Evolutionary conservation across 2,888 invertebrate species (phyloP), one percentile per base, ranked within the genome.

Genomic region (Gisinianus flammeolus): DNA sequence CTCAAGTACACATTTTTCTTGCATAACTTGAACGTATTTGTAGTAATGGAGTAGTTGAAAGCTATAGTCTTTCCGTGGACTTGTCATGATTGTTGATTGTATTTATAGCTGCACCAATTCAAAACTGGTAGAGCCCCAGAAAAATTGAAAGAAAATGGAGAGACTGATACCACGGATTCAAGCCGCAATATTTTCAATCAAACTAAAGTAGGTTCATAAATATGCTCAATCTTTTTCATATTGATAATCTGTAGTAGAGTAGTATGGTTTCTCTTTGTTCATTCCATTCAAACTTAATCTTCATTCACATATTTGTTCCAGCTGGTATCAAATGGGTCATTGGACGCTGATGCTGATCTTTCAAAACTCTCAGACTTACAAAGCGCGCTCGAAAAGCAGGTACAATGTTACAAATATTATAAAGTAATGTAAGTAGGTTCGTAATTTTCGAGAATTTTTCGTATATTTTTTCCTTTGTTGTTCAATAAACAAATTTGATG

Each of bases 381-480:
- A 90, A 91, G 91, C 87, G 93, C 93, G 85, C 90, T 94, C 88
- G 94, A 94, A 87, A 94, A 94, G 88, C 95, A 95, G 92, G 94
- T 94, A 80, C 16, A 26, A 12, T 26, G 16, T 64, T 26, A 28
- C 24, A n/a, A 64, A n/a, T 64, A 64, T 44, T 44, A 44, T 8
- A 8, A 44, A 10, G 10, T 44, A 44, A 10, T 44, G 52, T 44
- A 44, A 10, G 52, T 44, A 10, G 16, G 52, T 44, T 44, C 52
- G 52, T 44, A 44, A 44, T 44, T 44, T 10, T 16, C 52, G 52
- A 16, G 8, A 10, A 44, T 44, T 44, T 44, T 10, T 8, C 16
- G 10, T 10, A 44, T 44, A 16, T 44, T 44, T 44, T n/a, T n/a
- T n/a, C n/a, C n/a, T n/a, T n/a, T n/a, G n/a, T n/a, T n/a, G n/a